Percentiles rank a stretch among this genome's conserved stretches.
phyloP scores from a whole-genome alignment of 2,797 vertebrate species.

The Hydrophis major region DNA sequence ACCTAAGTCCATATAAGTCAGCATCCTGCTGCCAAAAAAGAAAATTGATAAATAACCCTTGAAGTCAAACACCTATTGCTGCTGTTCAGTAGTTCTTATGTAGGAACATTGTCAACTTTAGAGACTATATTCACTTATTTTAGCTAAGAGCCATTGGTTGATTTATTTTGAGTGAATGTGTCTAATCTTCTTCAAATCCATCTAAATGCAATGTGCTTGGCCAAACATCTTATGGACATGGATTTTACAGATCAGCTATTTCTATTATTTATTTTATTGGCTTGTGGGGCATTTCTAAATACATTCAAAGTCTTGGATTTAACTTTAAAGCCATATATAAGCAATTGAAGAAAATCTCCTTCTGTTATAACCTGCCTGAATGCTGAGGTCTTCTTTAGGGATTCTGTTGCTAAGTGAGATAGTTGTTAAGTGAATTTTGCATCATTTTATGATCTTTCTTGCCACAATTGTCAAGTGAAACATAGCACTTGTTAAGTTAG shows the following conservation, averaged over 20 bases:
- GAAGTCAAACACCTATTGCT: neutral
- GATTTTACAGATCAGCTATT: neutral
- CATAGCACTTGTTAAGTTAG: neutral
- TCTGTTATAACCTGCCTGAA: neutral
- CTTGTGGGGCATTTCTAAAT: neutral
- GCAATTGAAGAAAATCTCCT: neutral
- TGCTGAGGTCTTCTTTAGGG: neutral
- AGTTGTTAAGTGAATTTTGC: neutral
- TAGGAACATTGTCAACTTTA: neutral
- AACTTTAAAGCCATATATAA: neutral
- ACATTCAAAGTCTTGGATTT: neutral
- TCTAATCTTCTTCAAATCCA: neutral
- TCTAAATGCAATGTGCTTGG: neutral
- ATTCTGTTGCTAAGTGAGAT: neutral
- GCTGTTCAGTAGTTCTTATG: neutral
- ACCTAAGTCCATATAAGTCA: neutral
- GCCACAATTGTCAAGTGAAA: neutral
- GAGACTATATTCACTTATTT: neutral
- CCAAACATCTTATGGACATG: neutral
- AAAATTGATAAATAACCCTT: neutral
- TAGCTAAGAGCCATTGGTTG: neutral
- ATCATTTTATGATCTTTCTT: neutral
- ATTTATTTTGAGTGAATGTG: neutral
- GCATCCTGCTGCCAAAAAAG: neutral
- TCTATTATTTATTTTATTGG: neutral